Conservation (phyloP, 2,113 vertebrate species). For the Junco hyemalis region DNA sequence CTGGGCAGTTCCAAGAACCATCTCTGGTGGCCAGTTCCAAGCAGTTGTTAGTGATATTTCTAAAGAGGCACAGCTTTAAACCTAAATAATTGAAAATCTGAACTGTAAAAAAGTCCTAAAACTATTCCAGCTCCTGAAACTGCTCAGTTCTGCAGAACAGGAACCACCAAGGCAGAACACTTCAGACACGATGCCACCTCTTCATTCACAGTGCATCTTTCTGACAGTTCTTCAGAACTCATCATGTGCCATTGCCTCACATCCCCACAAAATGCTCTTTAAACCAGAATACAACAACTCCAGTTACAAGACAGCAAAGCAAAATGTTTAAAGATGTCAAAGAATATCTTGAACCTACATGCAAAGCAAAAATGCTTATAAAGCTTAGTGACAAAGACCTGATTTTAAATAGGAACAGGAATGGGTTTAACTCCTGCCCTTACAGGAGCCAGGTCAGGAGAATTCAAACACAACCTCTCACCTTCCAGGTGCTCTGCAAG, state of each 20-base stretch:
- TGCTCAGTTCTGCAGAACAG: neutral
- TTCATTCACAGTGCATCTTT: neutral
- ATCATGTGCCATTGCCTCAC: neutral
- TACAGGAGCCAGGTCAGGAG: neutral
- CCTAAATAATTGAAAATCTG: neutral
- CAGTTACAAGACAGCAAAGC: neutral
- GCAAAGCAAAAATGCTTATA: neutral
- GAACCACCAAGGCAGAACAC: neutral
- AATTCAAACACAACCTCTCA: neutral
- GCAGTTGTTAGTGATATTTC: neutral
- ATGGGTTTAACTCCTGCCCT: neutral
- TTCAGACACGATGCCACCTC: neutral
- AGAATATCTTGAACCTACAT: neutral
- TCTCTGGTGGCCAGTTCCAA: neutral
- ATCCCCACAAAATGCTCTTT: neutral
- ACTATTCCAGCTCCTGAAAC: neutral
- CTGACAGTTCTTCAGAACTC: neutral
- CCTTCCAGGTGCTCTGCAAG: neutral
- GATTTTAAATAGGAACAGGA: neutral
- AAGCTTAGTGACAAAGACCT: neutral
- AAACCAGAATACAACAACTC: neutral
- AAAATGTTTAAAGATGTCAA: neutral
- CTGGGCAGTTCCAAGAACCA: neutral
- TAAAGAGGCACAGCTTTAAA: neutral
- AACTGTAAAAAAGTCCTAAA: neutral